Conservation (phyloP, 2,113 vertebrate species). For the Oncorhynchus nerka region DNA sequence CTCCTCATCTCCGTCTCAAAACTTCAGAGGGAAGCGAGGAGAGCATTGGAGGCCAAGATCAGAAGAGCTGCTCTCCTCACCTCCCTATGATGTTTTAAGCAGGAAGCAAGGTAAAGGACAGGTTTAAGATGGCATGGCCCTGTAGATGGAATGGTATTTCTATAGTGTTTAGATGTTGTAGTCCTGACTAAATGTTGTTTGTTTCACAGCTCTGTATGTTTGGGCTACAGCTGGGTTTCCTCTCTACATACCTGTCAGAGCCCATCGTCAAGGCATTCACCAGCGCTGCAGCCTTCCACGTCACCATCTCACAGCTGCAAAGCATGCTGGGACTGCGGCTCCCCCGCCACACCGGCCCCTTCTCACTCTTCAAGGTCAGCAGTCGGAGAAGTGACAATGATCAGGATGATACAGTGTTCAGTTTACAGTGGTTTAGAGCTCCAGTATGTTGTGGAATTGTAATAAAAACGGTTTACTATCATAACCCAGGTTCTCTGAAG, state of each 20-base stretch:
- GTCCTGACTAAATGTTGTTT: not conserved
- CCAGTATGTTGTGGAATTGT: not conserved
- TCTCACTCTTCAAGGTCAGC: conserved; percentile 85
- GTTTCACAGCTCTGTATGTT: conserved; percentile 83
- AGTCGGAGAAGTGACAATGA: not conserved
- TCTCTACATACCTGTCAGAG: conserved; percentile 88
- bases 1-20: too few species aligned
- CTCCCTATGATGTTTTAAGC: too few species aligned
- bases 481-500: too few species aligned
- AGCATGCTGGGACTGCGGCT: conserved; percentile 86
- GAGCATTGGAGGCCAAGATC: too few species aligned
- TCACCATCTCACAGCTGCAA: conserved; percentile 86
- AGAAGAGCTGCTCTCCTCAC: too few species aligned
- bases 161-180: not conserved
- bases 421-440: not conserved
- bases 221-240: conserved; percentile 83
- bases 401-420: not conserved
- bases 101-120: too few species aligned
- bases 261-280: conserved; percentile 91
- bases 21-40: too few species aligned
- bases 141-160: not conserved
- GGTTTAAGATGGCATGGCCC: too few species aligned
- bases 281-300: conserved; percentile 87
- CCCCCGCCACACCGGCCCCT: conserved; percentile 82
- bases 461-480: not conserved